A percentile compares a stretch with the other conserved stretches of the same genome.
Conservation (phyloP, 2,888 invertebrate species). For the Hermaeophaga mercurialis region DNA sequence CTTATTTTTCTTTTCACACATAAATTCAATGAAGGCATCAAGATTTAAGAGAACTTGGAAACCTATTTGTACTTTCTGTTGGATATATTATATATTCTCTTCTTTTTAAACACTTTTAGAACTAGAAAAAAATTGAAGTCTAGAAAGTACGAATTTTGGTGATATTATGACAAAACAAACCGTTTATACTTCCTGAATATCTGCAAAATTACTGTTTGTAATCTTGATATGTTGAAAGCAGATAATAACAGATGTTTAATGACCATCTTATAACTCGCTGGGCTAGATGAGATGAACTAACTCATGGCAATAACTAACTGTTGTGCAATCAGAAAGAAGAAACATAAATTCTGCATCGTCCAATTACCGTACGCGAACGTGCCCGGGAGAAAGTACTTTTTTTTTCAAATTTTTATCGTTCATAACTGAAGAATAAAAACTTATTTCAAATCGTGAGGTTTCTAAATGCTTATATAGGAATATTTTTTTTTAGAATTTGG, state of each 20-base stretch:
- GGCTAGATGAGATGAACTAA: slow-evolving; percentile 1
- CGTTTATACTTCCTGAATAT: not conserved
- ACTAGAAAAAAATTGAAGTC: too few species aligned
- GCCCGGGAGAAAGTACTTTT: slow-evolving; percentile 13
- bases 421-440: not conserved
- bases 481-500: not conserved
- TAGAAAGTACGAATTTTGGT: not conserved
- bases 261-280: not conserved
- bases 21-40: too few species aligned
- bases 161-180: not conserved
- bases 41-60: too few species aligned
- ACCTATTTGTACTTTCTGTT: too few species aligned
- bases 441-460: slow-evolving; percentile 13
- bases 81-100: too few species aligned
- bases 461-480: slow-evolving; percentile 10
- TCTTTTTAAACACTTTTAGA: too few species aligned
- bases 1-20: too few species aligned
- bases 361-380: slow-evolving; percentile 4
- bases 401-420: slow-evolving; percentile 1
- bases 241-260: slow-evolving; percentile 8
- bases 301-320: slow-evolving; percentile 3
- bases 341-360: slow-evolving; percentile 1
- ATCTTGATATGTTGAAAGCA: not conserved
- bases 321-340: slow-evolving; percentile 7
- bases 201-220: not conserved